Percentiles rank a stretch among this genome's conserved stretches.
Conservation (phyloP, 2,888 invertebrate genomes). For the Tetropium fuscum region DNA sequence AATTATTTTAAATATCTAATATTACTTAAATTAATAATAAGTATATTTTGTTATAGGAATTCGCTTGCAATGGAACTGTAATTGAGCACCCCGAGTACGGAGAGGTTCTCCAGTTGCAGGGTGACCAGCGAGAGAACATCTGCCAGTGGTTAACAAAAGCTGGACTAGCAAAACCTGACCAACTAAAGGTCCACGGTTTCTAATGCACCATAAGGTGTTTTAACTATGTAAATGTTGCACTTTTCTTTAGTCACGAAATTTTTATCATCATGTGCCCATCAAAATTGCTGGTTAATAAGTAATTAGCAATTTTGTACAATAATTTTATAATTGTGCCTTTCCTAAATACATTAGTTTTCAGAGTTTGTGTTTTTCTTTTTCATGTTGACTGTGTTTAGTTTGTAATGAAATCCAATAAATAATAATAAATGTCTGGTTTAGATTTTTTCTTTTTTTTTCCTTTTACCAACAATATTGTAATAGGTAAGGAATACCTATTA, state of each 20-base stretch:
- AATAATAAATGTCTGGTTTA: conserved; percentile 45
- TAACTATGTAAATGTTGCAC: conserved; percentile 42
- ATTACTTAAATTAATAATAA: not conserved
- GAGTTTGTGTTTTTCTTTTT: conserved; percentile 52
- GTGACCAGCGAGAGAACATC: conserved; percentile 99
- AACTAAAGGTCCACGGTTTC: conserved; percentile 99
- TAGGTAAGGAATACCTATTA: too few relatives aligned
- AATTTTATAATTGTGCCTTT: conserved; percentile 64
- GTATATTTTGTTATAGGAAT: conserved; percentile 78
- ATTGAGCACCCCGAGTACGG: conserved; percentile 99
- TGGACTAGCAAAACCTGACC: conserved; percentile 97
- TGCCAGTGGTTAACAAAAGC: conserved; percentile 99
- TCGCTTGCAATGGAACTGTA: conserved; percentile 99
- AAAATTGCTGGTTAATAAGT: conserved; percentile 46
- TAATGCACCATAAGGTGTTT: conserved; percentile 61
- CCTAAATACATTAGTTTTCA: conserved; percentile 56
- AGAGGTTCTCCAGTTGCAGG: conserved; percentile 99
- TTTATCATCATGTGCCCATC: conserved; percentile 46
- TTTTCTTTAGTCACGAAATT: conserved; percentile 46
- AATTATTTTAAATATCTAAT: too few relatives aligned
- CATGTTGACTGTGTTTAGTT: conserved; percentile 60
- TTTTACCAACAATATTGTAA: too few relatives aligned
- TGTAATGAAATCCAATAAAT: conserved; percentile 42
- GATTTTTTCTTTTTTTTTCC: conserved; percentile 19
- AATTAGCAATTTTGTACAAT: conserved; percentile 52